A percentile compares a stretch with the other conserved stretches of the same genome.
phyloP scores from a whole-genome alignment of 1,140 invertebrate species.

The Andrena cerasifolii region DNA sequence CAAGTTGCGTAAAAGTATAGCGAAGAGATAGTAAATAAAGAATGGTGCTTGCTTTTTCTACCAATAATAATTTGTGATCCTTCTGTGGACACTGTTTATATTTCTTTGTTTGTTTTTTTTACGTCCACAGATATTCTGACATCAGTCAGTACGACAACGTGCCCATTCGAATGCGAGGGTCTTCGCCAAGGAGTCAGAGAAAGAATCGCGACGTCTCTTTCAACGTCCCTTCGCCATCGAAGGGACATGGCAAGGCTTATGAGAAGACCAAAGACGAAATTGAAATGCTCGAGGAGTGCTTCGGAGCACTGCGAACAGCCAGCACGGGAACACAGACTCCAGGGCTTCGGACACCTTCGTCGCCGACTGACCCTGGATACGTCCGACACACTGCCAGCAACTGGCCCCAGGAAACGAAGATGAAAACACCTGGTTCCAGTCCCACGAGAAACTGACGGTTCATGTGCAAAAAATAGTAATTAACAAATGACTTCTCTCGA shows the following conservation, averaged over 20 bases:
- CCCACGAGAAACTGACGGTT: conserved; percentile 74
- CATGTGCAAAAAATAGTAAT: neutral
- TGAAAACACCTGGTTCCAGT: conserved; percentile 85
- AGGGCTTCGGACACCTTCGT: conserved; percentile 78
- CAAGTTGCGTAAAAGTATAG: too few species aligned
- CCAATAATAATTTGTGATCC: neutral
- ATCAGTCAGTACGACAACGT: conserved; percentile 81
- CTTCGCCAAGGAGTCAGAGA: conserved; percentile 74
- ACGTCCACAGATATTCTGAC: conserved; percentile 74
- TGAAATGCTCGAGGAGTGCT: conserved; percentile 79
- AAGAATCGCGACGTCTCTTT: conserved; percentile 75
- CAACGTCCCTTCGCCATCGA: conserved; percentile 73
- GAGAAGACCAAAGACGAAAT: conserved; percentile 74
- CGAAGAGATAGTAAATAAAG: too few species aligned
- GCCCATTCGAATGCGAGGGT: conserved; percentile 75
- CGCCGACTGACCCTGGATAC: conserved; percentile 86
- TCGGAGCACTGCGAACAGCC: conserved; percentile 80
- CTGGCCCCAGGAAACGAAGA: conserved; percentile 83
- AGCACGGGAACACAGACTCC: conserved; percentile 77
- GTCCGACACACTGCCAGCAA: conserved; percentile 87
- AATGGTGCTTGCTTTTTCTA: too few species aligned
- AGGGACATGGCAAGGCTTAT: conserved; percentile 57
- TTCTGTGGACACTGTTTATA: neutral
- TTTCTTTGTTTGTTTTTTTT: neutral
- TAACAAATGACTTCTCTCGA: too few species aligned